These are phyloP conservation scores for Morinoia aosen DNA, from an alignment of 2,888 invertebrate species.

Conservation along the genomic window DNA sequence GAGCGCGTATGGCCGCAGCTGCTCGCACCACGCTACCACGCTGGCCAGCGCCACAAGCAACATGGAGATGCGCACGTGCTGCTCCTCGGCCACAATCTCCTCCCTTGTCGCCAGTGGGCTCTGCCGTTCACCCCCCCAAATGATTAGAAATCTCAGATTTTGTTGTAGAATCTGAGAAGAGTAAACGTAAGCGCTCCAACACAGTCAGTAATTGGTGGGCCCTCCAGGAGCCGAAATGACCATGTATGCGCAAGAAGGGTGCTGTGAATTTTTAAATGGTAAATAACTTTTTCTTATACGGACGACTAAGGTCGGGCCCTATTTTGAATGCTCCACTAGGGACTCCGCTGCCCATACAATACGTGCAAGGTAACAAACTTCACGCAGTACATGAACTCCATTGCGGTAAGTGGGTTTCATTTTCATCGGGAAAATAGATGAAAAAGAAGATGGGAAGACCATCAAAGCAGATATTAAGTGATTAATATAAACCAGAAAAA, in stretches of 20 bases:
- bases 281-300: too few relatives aligned
- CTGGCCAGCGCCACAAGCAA: slow-evolving; percentile 7
- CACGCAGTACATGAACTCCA: background rate
- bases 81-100: slow-evolving; percentile 17
- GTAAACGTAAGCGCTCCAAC: background rate
- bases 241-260: too few relatives aligned
- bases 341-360: background rate
- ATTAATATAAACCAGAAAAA: too few relatives aligned
- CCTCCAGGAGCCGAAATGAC: too few relatives aligned
- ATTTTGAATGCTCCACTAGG: too few relatives aligned
- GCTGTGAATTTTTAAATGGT: too few relatives aligned
- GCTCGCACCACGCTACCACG: slow-evolving; percentile 16
- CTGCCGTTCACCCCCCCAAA: background rate
- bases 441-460: background rate
- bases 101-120: background rate
- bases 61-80: background rate
- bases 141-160: background rate
- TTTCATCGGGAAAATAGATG: background rate
- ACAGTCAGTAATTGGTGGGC: too few relatives aligned
- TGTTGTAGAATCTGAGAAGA: background rate
- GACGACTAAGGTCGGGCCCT: too few relatives aligned
- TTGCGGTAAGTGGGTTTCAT: background rate
- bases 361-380: background rate
- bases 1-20: slow-evolving; percentile 14
- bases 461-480: too few relatives aligned